A percentile compares a stretch with the other conserved stretches of the same genome.
phyloP scores from a whole-genome alignment of 1,140 invertebrate genomes.

The Telenomus remus region DNA sequence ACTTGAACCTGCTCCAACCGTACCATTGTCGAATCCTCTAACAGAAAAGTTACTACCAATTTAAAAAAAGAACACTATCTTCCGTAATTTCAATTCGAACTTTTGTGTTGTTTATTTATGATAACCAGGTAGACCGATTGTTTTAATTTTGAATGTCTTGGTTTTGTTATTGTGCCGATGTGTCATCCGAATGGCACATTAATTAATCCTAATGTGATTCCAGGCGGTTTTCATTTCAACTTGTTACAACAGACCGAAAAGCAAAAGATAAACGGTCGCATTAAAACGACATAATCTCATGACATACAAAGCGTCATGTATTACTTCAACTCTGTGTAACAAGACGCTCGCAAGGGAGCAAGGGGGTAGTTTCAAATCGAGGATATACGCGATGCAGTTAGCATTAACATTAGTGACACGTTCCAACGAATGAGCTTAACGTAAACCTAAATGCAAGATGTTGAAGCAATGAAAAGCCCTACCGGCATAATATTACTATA shows the following conservation, averaged over 20 bases:
- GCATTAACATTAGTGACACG: slow-evolving; percentile 44
- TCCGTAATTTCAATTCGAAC: no score
- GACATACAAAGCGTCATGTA: slow-evolving; percentile 8
- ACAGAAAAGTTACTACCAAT: no score
- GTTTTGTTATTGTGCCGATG: no score
- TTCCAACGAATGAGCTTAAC: slow-evolving; percentile 37
- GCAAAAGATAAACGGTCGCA: neutral
- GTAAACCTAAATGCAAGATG: slow-evolving; percentile 36
- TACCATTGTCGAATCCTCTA: no score
- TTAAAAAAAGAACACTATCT: no score
- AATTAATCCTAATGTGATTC: neutral
- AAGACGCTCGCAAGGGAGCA: slow-evolving; percentile 13
- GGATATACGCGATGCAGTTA: slow-evolving; percentile 37
- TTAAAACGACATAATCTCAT: slow-evolving; percentile 11
- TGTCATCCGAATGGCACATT: no score
- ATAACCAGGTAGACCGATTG: no score
- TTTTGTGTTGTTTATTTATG: no score
- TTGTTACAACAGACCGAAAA: no score
- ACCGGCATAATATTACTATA: slow-evolving; percentile 22
- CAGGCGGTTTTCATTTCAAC: no score
- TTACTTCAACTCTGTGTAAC: slow-evolving; percentile 8
- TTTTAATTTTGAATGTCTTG: no score
- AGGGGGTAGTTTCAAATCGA: slow-evolving; percentile 22
- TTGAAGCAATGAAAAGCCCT: slow-evolving; percentile 33
- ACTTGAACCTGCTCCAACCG: slow-evolving; percentile 13